phyloP scores from a whole-genome alignment of 2,797 vertebrate species.

The Ficedula albicollis region DNA sequence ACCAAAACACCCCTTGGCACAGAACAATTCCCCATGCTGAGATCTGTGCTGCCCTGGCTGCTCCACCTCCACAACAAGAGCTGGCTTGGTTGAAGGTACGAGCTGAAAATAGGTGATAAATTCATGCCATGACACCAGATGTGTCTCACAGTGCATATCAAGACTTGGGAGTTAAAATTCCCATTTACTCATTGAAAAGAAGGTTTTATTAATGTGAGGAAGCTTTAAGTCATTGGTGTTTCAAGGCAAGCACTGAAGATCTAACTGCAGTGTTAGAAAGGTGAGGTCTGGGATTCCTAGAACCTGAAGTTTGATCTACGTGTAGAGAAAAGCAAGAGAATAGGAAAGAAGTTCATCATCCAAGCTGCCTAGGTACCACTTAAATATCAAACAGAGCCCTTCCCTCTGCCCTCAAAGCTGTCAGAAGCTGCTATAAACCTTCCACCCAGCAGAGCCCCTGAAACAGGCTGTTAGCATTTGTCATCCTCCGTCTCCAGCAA shows the following conservation, averaged over 20 bases:
- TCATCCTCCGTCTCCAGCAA: not conserved
- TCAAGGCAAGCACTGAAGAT: not conserved
- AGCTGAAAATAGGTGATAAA: not conserved
- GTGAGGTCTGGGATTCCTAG: not conserved
- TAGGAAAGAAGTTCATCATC: not conserved
- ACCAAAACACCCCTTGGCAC: not conserved
- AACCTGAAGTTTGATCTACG: not conserved
- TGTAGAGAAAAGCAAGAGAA: not conserved
- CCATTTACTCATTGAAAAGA: rapidly evolving
- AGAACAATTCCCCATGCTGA: not conserved
- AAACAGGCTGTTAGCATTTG: not conserved
- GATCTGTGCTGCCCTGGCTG: not conserved
- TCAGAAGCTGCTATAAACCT: not conserved
- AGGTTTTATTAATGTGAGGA: not conserved
- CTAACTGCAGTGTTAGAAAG: not conserved
- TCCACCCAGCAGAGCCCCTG: not conserved
- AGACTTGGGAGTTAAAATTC: not conserved
- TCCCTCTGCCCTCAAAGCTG: not conserved
- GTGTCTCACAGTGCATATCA: not conserved
- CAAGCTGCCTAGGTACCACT: not conserved
- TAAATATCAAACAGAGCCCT: not conserved
- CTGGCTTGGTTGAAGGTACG: not conserved
- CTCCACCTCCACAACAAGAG: not conserved
- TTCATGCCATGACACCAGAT: rapidly evolving
- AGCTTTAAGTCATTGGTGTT: not conserved